Evolutionary conservation across 2,113 vertebrate genomes (phyloP).

Genomic region (Tupaia chinensis): DNA sequence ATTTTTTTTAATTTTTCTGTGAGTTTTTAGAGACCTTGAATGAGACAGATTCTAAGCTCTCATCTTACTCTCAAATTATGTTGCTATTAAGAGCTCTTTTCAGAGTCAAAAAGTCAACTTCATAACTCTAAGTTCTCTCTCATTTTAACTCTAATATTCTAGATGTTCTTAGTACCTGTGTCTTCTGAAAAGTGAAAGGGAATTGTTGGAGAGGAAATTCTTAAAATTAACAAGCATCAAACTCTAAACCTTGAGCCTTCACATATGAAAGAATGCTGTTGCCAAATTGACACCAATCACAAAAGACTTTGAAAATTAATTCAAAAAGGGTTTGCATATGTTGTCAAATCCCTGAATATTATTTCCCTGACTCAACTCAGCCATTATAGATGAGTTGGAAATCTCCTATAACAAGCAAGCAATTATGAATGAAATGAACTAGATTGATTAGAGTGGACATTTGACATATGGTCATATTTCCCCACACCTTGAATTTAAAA

Average conservation of each 20-base stretch:
- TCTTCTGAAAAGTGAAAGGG: constrained; percentile 59
- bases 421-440: constrained; percentile 59
- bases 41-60: constrained; percentile 55
- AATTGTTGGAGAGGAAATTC: constrained; percentile 64
- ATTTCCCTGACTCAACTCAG: constrained; percentile 65
- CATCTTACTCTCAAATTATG: constrained; percentile 30
- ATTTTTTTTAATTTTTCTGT: constrained; percentile 18
- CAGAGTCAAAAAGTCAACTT: constrained; percentile 39
- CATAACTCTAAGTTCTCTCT: constrained; percentile 7
- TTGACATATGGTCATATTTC: constrained; percentile 72
- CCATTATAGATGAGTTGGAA: constrained; percentile 63
- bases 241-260: constrained; percentile 71
- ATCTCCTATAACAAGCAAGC: constrained; percentile 76
- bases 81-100: constrained; percentile 51
- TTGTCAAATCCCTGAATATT: constrained; percentile 77
- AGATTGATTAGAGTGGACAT: constrained; percentile 63
- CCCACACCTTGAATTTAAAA: background rate
- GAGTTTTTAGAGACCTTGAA: constrained; percentile 19
- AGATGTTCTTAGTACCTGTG: background rate
- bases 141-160: constrained; percentile 14
- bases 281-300: constrained; percentile 80
- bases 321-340: constrained; percentile 81
- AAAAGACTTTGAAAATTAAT: constrained; percentile 82
- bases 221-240: constrained; percentile 64
- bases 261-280: constrained; percentile 68